Conservation (phyloP, 2,113 vertebrate species). For the Verasper variegatus region DNA sequence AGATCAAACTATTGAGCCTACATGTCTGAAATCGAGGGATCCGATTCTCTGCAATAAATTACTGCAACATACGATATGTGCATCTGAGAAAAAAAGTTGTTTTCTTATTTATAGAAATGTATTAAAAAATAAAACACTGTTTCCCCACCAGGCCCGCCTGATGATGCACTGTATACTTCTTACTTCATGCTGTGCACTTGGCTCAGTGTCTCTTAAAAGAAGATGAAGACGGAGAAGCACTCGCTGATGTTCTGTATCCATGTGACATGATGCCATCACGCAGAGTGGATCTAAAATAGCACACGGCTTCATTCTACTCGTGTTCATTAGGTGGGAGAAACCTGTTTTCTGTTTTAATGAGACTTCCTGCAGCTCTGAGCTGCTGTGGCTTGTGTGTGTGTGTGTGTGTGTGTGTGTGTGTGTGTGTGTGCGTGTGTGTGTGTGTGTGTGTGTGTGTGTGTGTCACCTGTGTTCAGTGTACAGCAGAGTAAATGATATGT, state of each 20-base stretch:
- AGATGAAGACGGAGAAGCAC: constrained; percentile 1
- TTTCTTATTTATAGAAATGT: constrained; percentile 4
- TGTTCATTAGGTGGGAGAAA: constrained; percentile 46
- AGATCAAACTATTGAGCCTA: too few relatives aligned
- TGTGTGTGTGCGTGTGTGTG: neutral
- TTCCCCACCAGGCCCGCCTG: neutral
- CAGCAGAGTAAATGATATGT: constrained; percentile 19
- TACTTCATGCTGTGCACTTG: neutral
- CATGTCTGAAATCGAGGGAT: neutral
- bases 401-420: neutral
- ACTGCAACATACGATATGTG: neutral
- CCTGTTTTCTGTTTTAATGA: constrained; percentile 47
- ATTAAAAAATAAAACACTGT: too few relatives aligned
- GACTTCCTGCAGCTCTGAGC: constrained; percentile 38
- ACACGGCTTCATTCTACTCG: constrained; percentile 3
- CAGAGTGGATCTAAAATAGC: constrained; percentile 39
- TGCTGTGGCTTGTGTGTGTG: neutral
- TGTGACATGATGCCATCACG: constrained; percentile 7
- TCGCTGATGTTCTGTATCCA: constrained; percentile 6
- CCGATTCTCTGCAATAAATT: neutral
- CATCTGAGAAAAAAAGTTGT: neutral
- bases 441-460: neutral
- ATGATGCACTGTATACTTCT: neutral
- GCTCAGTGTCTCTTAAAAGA: constrained; percentile 5
- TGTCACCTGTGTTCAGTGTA: constrained; percentile 18